Percentiles rank a stretch among this genome's conserved stretches.
phyloP scores from a whole-genome alignment of 2,113 vertebrate species.

The Macrotis lagotis region DNA sequence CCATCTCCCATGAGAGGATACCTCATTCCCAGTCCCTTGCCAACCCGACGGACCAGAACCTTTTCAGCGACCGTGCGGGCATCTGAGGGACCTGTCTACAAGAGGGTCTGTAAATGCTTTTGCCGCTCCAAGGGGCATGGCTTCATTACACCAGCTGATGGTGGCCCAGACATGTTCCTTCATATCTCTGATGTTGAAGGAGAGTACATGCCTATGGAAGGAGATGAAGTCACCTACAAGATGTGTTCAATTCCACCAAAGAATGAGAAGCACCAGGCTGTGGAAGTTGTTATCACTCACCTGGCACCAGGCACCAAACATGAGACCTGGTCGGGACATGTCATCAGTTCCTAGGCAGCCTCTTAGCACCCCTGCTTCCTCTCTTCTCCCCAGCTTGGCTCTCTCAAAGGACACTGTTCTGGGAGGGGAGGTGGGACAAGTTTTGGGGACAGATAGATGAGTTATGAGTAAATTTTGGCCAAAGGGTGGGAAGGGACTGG shows the following conservation, averaged over 20 bases:
- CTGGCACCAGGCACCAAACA: constrained; percentile 94
- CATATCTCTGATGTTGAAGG: constrained; percentile 98
- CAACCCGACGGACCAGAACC: constrained; percentile 94
- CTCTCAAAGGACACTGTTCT: not conserved
- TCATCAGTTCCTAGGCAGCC: constrained; percentile 87
- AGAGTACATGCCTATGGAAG: constrained; percentile 94
- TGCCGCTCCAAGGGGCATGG: constrained; percentile 97
- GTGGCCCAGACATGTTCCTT: constrained; percentile 93
- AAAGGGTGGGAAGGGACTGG: not conserved
- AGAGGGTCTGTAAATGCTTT: constrained; percentile 94
- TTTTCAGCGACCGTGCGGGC: constrained; percentile 93
- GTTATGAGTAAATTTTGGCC: not conserved
- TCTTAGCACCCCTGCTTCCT: not conserved
- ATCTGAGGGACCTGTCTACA: constrained; percentile 90
- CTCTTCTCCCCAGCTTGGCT: not conserved
- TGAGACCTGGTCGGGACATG: constrained; percentile 93
- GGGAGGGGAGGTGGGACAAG: constrained; percentile 5
- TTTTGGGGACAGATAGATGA: not conserved
- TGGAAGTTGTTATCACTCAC: constrained; percentile 96
- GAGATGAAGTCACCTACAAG: constrained; percentile 97
- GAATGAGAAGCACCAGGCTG: constrained; percentile 93
- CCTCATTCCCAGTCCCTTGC: constrained; percentile 94
- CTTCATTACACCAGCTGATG: constrained; percentile 93
- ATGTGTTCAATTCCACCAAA: constrained; percentile 96
- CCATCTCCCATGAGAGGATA: constrained; percentile 91